Evolutionary conservation across 2,888 invertebrate genomes (phyloP).

Genomic region (Mycalesis mineus): DNA sequence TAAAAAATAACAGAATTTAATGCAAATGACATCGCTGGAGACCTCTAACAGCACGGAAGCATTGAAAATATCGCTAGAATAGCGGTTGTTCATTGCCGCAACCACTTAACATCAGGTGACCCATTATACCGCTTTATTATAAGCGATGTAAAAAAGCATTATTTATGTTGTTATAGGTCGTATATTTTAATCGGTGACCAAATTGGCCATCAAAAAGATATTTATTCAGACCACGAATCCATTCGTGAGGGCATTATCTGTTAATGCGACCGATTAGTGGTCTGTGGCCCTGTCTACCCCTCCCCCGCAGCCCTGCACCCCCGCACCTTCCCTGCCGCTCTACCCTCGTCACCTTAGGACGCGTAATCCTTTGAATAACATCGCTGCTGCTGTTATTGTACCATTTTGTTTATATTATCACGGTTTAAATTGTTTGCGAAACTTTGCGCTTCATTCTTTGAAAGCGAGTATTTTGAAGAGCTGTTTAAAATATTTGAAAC

Average conservation of each 20-base stretch:
- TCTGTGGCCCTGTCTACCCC: conserved; percentile 13
- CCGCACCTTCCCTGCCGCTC: no score
- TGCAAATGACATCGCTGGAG: no score
- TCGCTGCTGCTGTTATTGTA: not conserved
- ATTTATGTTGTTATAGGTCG: not conserved
- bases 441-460: not conserved
- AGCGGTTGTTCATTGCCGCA: no score
- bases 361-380: conserved; percentile 13
- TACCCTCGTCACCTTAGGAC: conserved; percentile 21
- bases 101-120: no score
- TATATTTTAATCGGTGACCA: conserved; percentile 15
- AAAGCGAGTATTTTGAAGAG: not conserved
- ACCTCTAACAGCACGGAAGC: no score
- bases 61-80: no score
- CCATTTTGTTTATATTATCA: conserved; percentile 1
- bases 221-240: conserved; percentile 22
- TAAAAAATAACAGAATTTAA: no score
- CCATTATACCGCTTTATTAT: no score
- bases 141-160: not conserved
- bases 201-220: conserved; percentile 19
- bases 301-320: not conserved
- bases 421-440: not conserved
- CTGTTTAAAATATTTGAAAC: not conserved
- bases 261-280: conserved; percentile 27
- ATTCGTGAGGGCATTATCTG: conserved; percentile 23